Conservation (phyloP, 2,113 vertebrate species). For the Thinocorus orbignyianus region DNA sequence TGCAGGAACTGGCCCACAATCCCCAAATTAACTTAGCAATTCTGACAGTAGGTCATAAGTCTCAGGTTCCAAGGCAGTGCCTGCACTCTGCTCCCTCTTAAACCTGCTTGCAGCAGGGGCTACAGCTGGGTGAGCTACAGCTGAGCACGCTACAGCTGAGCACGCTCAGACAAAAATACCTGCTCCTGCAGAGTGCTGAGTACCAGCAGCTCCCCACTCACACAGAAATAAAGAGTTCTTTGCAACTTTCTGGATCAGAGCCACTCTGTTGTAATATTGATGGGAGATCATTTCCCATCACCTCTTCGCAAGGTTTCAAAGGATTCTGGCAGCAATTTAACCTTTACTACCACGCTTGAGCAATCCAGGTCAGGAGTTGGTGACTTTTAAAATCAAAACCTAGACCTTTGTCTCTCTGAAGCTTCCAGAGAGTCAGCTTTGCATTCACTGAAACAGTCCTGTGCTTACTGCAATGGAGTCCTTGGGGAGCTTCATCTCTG, state of each 20-base stretch:
- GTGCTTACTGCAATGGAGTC: neutral
- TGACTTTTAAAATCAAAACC: constrained; percentile 10
- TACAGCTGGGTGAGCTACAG: neutral
- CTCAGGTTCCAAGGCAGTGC: neutral
- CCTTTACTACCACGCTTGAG: neutral
- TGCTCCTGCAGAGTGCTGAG: neutral
- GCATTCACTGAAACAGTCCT: neutral
- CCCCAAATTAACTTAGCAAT: neutral
- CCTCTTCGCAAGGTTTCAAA: neutral
- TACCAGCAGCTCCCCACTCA: neutral
- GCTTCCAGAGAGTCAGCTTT: neutral
- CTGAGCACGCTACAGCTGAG: neutral
- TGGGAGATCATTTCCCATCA: neutral
- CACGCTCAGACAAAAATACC: neutral
- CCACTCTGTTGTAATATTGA: neutral
- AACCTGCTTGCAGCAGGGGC: neutral
- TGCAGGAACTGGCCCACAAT: neutral
- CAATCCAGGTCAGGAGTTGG: neutral
- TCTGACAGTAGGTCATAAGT: neutral
- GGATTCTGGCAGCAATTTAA: neutral
- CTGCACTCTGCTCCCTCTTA: neutral
- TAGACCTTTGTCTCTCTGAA: neutral
- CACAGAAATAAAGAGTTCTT: neutral
- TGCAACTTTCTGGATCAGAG: neutral
- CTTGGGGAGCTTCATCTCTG: neutral